Conservation (phyloP, 2,797 vertebrate species). For the Sylvia borin region DNA sequence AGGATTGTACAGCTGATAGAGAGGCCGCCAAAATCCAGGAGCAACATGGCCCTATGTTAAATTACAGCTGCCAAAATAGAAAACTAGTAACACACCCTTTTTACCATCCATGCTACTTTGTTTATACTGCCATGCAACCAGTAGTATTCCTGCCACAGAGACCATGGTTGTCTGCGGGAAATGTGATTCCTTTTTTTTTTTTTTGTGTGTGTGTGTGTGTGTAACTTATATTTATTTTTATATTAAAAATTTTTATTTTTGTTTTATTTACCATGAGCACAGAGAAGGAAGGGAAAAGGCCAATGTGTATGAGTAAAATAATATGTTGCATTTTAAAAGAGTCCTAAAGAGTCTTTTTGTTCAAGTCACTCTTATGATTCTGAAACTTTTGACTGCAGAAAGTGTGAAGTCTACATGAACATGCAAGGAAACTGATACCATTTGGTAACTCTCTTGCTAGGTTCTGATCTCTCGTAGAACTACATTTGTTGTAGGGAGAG, state of each 20-base stretch:
- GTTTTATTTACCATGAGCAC: neutral
- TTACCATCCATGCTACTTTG: neutral
- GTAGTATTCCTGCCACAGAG: neutral
- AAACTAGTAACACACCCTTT: neutral
- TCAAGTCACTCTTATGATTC: neutral
- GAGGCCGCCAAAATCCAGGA: neutral
- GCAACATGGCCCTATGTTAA: neutral
- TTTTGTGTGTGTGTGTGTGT: no score
- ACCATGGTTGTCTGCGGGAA: rapidly evolving
- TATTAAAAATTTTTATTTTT: neutral
- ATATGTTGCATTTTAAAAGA: neutral
- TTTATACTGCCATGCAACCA: neutral
- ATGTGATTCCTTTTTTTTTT: neutral
- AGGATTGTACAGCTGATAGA: neutral
- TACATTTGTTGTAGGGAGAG: neutral
- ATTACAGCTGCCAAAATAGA: neutral
- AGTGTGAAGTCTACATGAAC: neutral
- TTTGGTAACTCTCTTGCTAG: neutral
- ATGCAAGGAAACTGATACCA: neutral
- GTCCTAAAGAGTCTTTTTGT: neutral
- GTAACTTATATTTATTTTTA: neutral
- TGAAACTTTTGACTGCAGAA: neutral
- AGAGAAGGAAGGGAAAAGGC: neutral
- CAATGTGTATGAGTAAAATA: neutral
- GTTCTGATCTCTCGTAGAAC: neutral